Conservation (phyloP, 2,113 vertebrate genomes). For the Panurus biarmicus region DNA sequence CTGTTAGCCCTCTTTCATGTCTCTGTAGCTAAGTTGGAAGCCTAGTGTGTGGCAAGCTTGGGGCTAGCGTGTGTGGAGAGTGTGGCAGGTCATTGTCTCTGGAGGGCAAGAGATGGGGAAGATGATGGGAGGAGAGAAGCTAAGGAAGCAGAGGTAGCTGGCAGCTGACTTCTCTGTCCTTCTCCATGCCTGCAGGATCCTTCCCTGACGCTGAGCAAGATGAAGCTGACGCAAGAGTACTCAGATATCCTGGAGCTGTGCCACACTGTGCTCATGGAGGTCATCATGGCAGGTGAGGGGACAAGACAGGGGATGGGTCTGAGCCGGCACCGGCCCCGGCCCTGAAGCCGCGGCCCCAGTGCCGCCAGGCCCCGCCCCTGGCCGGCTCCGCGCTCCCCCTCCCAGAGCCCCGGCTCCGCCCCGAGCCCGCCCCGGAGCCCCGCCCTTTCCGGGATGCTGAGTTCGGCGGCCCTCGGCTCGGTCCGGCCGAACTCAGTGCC, state of each 20-base stretch:
- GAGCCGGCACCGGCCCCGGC: too few species aligned
- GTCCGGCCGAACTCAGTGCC: too few species aligned
- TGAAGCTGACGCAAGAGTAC: conserved; percentile 63
- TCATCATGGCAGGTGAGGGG: conserved; percentile 75
- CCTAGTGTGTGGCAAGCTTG: neutral
- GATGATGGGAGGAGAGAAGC: neutral
- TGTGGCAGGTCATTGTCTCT: neutral
- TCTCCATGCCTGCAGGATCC: conserved; percentile 23
- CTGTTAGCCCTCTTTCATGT: neutral
- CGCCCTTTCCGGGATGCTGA: too few species aligned
- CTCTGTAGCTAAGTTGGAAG: neutral
- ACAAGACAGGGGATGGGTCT: neutral
- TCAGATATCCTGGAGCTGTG: conserved; percentile 85
- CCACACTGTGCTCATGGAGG: conserved; percentile 85
- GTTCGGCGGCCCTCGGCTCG: too few species aligned
- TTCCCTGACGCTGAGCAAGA: conserved; percentile 55
- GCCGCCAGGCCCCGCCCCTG: too few species aligned
- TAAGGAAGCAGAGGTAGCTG: rapidly evolving
- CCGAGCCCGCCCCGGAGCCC: too few species aligned
- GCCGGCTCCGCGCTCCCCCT: too few species aligned
- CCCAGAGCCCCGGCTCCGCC: too few species aligned
- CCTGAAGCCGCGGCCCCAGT: too few species aligned
- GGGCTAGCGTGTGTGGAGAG: neutral
- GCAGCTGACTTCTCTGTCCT: neutral
- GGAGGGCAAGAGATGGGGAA: neutral